Evolutionary conservation across 2,113 vertebrate genomes (phyloP).

Genomic region (Guaruba guarouba): DNA sequence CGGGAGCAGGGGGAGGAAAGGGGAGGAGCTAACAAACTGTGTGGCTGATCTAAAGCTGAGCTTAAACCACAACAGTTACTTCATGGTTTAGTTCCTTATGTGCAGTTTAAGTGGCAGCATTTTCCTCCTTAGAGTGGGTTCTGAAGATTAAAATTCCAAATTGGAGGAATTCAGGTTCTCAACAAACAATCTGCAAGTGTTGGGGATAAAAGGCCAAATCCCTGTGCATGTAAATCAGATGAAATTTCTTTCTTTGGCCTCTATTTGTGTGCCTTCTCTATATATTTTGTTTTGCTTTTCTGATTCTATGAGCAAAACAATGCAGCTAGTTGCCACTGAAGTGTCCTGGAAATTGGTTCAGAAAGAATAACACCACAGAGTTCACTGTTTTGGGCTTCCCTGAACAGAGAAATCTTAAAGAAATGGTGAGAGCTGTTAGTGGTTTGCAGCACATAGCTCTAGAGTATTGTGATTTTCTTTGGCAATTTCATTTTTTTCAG

Average conservation of each 20-base stretch:
- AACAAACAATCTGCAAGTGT: fast-evolving
- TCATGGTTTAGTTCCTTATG: not conserved
- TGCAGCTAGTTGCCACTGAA: not conserved
- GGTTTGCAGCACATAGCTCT: not conserved
- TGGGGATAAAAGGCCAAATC: not conserved
- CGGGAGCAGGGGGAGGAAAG: no score
- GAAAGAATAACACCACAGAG: not conserved
- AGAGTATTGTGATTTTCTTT: not conserved
- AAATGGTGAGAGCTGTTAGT: not conserved
- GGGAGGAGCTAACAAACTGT: no score
- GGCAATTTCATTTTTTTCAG: not conserved
- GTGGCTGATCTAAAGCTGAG: no score
- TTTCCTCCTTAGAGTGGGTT: not conserved
- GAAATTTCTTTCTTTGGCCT: not conserved
- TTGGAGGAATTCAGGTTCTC: not conserved
- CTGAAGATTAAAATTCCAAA: not conserved
- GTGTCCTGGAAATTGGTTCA: not conserved
- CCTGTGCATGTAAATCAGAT: not conserved
- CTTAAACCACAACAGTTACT: not conserved
- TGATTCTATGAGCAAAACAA: not conserved
- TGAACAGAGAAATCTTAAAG: not conserved
- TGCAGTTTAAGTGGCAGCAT: not conserved
- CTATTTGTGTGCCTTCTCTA: not conserved
- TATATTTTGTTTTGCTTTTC: not conserved
- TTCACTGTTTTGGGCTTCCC: not conserved